Evolutionary conservation across 2,113 vertebrate species (phyloP), one percentile per base, ranked within the genome.

Genomic region (Crotophaga sulcirostris): DNA sequence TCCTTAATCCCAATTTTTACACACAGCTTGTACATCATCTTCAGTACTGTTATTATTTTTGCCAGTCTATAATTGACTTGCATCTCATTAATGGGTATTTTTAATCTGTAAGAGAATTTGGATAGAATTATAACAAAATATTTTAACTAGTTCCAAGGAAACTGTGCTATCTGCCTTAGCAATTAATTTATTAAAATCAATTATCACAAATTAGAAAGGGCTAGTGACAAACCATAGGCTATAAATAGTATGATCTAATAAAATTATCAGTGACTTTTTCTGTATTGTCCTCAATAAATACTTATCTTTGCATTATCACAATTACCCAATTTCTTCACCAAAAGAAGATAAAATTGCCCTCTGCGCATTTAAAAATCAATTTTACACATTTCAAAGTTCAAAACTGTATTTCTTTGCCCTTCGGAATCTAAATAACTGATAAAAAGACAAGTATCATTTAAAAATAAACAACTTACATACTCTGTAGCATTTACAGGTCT

Each of bases 1-100:
- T 90, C 52, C 15, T 77, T 88, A 83, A 70, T 95, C 64, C 34
- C 49, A 80, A 69, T 67, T 90, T 79, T 84, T 85, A 20, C 56
- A 44, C 0, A 0, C 51, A 94, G 59, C 29, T 26, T 70, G 29
- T 55, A 45, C 21, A 74, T 76, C 20, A 33, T 74, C 14, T 83
- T 94, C 63, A 52, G 26, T 59, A 36, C 42, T 70, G 29, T 80
- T 96, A 47, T 92, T 94, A 87, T 94, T 96, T 95, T 68, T 93
- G 51, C 16, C 33, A 58, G 26, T n/a, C 59, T 77, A 6, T 66
- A 84, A 69, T 51, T 80, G 51, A 8, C 11, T 94, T 90, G 51
- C 47, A 84, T 94, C 42, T 95, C 42, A 66, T 89, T 83, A 80
- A 88, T 88, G 42, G 8, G 2, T 74, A 55, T 90, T 91, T 91